Conservation (phyloP, 2,797 vertebrate species). For the Pseudochirops cupreus region DNA sequence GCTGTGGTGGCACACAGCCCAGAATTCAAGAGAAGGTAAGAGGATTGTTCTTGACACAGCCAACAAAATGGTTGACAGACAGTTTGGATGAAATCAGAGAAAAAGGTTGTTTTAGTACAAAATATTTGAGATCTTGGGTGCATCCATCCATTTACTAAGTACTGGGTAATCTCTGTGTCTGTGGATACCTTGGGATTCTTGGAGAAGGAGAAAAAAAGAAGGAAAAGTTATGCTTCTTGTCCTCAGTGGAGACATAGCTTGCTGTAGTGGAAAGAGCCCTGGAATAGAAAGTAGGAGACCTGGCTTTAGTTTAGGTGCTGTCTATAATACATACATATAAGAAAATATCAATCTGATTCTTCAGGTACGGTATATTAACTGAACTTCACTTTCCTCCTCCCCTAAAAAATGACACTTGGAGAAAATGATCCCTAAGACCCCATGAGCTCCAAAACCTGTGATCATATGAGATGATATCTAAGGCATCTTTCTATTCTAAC, state of each 20-base stretch:
- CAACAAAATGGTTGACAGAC: slow-evolving; percentile 7
- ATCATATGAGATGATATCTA: not conserved
- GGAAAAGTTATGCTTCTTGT: not conserved
- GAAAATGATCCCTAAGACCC: not conserved
- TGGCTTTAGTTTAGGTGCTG: slow-evolving; percentile 7
- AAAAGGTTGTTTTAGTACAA: slow-evolving; percentile 7
- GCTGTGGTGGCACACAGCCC: not conserved
- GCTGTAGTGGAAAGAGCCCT: not conserved
- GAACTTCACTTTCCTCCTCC: slow-evolving; percentile 6
- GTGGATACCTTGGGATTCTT: not conserved
- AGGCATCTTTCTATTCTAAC: not conserved
- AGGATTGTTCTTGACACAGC: slow-evolving; percentile 26
- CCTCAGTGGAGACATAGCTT: not conserved
- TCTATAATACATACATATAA: too few relatives aligned
- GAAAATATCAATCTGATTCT: not conserved
- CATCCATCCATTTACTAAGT: slow-evolving; percentile 27
- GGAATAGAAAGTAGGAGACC: not conserved
- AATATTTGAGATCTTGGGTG: slow-evolving; percentile 28
- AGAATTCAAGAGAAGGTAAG: slow-evolving; percentile 27
- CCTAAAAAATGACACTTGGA: not conserved
- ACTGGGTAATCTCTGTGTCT: not conserved
- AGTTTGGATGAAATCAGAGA: slow-evolving; percentile 41
- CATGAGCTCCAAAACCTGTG: not conserved
- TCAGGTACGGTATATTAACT: not conserved
- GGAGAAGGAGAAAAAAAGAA: not conserved